phyloP scores from a whole-genome alignment of 2,797 vertebrate genomes.

The Margarornis squamiger region DNA sequence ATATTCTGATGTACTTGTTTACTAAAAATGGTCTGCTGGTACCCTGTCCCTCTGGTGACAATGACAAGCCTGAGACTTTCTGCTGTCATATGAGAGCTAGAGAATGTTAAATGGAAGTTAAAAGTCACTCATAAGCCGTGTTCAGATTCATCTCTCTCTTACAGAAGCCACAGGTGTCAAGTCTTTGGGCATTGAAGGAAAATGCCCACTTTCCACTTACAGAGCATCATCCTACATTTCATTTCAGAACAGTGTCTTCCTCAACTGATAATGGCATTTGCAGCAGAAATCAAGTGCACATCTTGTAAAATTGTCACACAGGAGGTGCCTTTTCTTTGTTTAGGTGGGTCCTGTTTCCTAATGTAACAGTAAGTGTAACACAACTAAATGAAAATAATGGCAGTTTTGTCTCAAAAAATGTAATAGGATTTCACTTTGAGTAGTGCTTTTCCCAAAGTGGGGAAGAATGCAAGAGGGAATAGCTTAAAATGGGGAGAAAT shows the following conservation, averaged over 20 bases:
- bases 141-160: not conserved
- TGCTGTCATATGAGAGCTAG: not conserved
- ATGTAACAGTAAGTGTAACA: not conserved
- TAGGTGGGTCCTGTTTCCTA: not conserved
- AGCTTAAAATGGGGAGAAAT: not conserved
- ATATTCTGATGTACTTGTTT: not conserved
- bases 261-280: not conserved
- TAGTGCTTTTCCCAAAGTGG: not conserved
- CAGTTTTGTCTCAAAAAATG: conserved; percentile 9
- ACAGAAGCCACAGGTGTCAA: not conserved
- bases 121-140: not conserved
- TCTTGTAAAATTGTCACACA: not conserved
- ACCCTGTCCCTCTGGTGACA: not conserved
- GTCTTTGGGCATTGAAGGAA: not conserved
- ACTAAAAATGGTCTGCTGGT: not conserved
- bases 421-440: not conserved
- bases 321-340: not conserved
- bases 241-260: not conserved
- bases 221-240: not conserved
- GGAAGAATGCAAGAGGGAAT: not conserved
- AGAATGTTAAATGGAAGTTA: not conserved
- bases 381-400: not conserved
- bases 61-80: not conserved
- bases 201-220: not conserved
- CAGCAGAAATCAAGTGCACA: not conserved